Percentiles rank a stretch among this genome's conserved stretches.
These are phyloP conservation scores for Bagarius yarrelli DNA, from an alignment of 2,113 vertebrate species.

Conservation along the genomic window DNA sequence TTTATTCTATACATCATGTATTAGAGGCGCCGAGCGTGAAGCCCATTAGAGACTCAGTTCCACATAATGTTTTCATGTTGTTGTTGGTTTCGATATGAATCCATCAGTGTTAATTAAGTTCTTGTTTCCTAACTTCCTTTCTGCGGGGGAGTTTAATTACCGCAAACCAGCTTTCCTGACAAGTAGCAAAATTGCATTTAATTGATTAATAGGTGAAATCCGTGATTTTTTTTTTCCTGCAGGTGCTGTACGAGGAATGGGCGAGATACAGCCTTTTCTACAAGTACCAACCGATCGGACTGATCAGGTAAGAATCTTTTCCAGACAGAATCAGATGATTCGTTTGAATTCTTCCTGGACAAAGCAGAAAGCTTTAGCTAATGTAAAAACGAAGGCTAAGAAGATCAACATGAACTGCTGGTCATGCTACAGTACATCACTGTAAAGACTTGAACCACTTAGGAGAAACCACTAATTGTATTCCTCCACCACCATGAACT, in stretches of 20 bases:
- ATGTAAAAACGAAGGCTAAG: neutral
- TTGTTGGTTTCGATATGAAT: constrained; percentile 25
- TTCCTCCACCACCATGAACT: neutral
- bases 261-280: constrained; percentile 94
- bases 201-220: constrained; percentile 15
- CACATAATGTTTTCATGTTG: neutral
- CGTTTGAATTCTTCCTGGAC: neutral
- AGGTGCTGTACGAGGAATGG: constrained; percentile 94
- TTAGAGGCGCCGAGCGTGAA: neutral
- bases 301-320: constrained; percentile 81
- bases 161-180: neutral
- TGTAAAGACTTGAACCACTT: too few species aligned
- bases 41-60: constrained; percentile 23
- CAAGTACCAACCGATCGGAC: constrained; percentile 92
- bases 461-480: neutral
- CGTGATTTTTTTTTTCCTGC: constrained; percentile 51
- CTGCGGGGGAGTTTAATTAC: neutral
- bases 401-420: neutral
- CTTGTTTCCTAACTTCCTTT: constrained; percentile 9
- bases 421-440: neutral
- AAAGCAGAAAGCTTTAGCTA: neutral
- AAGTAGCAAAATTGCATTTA: constrained; percentile 7
- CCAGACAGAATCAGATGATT: neutral
- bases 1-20: constrained; percentile 3
- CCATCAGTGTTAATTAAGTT: constrained; percentile 4